Conservation (phyloP, 2,888 invertebrate species). For the Bellardia pandia region DNA sequence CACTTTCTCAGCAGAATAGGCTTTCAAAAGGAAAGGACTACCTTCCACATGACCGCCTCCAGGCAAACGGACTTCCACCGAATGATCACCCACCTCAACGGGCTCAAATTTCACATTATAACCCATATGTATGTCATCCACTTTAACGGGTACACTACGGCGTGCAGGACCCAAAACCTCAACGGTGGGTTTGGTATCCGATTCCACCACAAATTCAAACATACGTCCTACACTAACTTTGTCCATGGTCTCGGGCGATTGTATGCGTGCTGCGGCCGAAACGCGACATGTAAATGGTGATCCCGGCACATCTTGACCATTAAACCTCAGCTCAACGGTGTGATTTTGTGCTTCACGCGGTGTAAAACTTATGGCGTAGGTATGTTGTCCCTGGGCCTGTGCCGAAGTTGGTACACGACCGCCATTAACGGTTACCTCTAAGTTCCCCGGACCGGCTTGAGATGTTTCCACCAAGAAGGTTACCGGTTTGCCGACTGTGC, state of each 20-base stretch:
- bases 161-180: conserved; percentile 91
- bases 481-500: conserved; percentile 95
- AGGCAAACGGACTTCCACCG: conserved; percentile 89
- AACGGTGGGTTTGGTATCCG: conserved; percentile 92
- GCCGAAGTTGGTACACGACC: conserved; percentile 98
- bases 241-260: conserved; percentile 93
- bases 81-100: conserved; percentile 96
- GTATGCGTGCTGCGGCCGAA: conserved; percentile 92
- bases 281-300: conserved; percentile 85
- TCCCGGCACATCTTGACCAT: conserved; percentile 97
- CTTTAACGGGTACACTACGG: conserved; percentile 88
- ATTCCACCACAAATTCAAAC: conserved; percentile 94
- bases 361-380: conserved; percentile 98
- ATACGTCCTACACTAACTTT: conserved; percentile 94
- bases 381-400: conserved; percentile 97
- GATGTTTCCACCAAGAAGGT: conserved; percentile 98
- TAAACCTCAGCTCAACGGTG: conserved; percentile 97
- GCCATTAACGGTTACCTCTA: conserved; percentile 99
- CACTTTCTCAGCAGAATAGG: conserved; percentile 97
- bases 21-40: conserved; percentile 97
- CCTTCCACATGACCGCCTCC: conserved; percentile 94
- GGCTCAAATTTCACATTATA: conserved; percentile 91
- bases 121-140: conserved; percentile 82
- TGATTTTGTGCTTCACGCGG: conserved; percentile 96
- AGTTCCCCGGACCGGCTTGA: conserved; percentile 98